Conservation (phyloP, 2,797 vertebrate genomes). For the Hippopotamyrus pictus region DNA sequence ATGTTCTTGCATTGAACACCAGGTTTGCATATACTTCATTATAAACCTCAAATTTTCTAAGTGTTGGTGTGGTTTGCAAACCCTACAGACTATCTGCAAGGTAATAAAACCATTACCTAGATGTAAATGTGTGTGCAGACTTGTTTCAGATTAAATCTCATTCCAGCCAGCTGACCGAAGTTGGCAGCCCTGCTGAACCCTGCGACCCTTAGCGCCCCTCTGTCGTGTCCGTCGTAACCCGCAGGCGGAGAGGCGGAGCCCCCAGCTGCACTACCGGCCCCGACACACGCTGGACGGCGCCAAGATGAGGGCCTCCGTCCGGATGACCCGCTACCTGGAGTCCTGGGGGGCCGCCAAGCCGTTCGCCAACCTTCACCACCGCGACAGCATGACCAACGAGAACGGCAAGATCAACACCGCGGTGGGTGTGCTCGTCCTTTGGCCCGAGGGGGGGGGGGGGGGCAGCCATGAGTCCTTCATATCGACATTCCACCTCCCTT, state of each 20-base stretch:
- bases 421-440: constrained; percentile 51
- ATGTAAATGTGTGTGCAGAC: neutral
- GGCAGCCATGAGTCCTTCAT: neutral
- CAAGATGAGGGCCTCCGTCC: constrained; percentile 89
- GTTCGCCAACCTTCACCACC: constrained; percentile 82
- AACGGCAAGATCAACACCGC: constrained; percentile 89
- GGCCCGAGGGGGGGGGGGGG: neutral
- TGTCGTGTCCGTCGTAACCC: neutral
- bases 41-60: neutral
- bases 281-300: constrained; percentile 74
- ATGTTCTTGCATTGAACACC: neutral
- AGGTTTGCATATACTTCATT: neutral
- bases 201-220: neutral
- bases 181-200: neutral
- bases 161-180: neutral
- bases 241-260: constrained; percentile 79
- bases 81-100: neutral
- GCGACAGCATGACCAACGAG: constrained; percentile 92
- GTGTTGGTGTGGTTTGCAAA: neutral
- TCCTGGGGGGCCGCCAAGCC: constrained; percentile 94
- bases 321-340: constrained; percentile 91
- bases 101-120: neutral
- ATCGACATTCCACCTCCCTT: neutral
- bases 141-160: neutral
- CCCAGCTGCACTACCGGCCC: constrained; percentile 77